Base-by-base conservation (phyloP, 2,113 vertebrate species). In the Hydrolagus affinis region DNA sequence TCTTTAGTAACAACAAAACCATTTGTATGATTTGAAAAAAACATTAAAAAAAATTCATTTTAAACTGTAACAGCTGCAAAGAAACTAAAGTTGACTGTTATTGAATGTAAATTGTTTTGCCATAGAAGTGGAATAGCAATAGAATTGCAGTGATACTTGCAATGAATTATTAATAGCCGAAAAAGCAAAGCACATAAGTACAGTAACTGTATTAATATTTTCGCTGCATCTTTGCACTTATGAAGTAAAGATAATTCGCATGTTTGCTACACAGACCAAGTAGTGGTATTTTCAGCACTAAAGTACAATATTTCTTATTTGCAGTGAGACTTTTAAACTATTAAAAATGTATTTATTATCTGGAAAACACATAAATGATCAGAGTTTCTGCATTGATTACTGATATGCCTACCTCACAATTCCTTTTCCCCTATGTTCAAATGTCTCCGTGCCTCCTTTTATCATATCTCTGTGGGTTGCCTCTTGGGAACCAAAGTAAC, bases 401-500 rank as follows among this genome's bases (percentile, higher is more conserved):
- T 11, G 30, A 30, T 76, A 70, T 44, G 44, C 86, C 85, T 77
- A 87, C 88, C 88, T 87, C 30, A 77, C 66, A 25, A 68, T 86
- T 19, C 85, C 86, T 59, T 87, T 88, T 78, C 17, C 86, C 74
- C 68, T 86, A 68, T 9, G 60, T 23, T 85, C 64, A 66, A 44
- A 17, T 15, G 15, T n/a, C 30, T 85, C 30, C 14, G 28, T 73
- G 66, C 76, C 32, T 66, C 28, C 30, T 64, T 75, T 21, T 3
- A 17, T 64, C 59, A 66, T 6, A 30, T 11, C 12, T 66, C 17
- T 30, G 64, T 30, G 32, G 17, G 32, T 66, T 74, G 25, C n/a
- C 32, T 86, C 59, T 86, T 32, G 57, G 64, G 59, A 75, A 30
- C 4, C 30, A 68, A 68, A 30, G 6, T 62, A 44, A 62, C 59